phyloP scores from a whole-genome alignment of 2,888 invertebrate genomes.

The Eupelmus urozonus region DNA sequence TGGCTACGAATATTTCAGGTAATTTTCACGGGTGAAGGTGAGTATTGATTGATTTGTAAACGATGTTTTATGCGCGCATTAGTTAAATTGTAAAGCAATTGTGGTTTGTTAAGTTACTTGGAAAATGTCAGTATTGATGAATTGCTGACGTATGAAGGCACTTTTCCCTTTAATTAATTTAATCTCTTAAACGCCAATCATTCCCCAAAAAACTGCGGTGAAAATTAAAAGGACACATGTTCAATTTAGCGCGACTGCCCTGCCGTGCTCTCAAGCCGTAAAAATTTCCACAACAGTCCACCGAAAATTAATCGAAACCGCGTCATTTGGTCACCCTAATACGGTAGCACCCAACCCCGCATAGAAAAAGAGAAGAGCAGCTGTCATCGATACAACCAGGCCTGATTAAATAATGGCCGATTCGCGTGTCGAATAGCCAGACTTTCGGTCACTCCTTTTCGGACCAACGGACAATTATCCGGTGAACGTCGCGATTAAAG shows the following conservation, averaged over 20 bases:
- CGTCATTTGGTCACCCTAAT: slow-evolving; percentile 13
- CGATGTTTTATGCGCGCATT: no score
- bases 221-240: not conserved
- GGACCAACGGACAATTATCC: no score
- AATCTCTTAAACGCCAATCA: not conserved
- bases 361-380: slow-evolving; percentile 18
- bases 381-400: slow-evolving; percentile 24
- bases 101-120: no score
- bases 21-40: no score
- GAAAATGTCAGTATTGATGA: no score
- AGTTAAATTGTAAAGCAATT: no score
- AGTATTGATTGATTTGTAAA: no score
- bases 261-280: not conserved
- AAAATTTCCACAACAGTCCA: not conserved
- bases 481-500: no score
- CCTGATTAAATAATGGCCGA: slow-evolving; percentile 31
- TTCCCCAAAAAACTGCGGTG: not conserved
- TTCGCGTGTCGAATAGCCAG: slow-evolving; percentile 9
- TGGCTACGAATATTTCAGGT: no score
- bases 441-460: not conserved
- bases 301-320: not conserved
- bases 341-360: no score
- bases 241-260: not conserved
- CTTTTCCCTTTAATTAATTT: not conserved
- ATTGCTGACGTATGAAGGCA: not conserved